phyloP scores from a whole-genome alignment of 1,140 invertebrate species.

The Chironomus tepperi region DNA sequence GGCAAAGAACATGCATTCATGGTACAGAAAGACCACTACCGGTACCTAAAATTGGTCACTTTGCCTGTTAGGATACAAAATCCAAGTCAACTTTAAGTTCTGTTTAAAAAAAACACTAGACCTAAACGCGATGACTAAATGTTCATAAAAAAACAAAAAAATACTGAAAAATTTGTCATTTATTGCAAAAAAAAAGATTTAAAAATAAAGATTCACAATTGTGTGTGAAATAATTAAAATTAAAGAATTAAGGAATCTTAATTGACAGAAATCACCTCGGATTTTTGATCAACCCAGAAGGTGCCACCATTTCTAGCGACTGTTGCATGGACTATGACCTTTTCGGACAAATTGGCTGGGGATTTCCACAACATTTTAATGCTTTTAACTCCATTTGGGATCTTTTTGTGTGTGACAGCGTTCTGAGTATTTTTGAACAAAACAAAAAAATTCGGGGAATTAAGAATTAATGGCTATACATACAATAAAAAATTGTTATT shows the following conservation, averaged over 20 bases:
- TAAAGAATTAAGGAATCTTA: background rate
- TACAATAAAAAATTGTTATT: background rate
- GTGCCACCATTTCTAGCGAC: constrained; percentile 39
- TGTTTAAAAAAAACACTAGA: too few relatives aligned
- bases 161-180: background rate
- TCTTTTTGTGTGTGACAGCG: constrained; percentile 38
- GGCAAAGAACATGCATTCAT: too few relatives aligned
- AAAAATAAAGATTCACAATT: background rate
- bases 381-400: constrained; percentile 31
- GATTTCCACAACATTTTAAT: constrained; percentile 36
- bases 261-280: background rate
- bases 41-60: too few relatives aligned
- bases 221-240: background rate
- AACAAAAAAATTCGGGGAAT: background rate
- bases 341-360: constrained; percentile 37
- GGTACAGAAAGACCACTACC: too few relatives aligned
- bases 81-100: too few relatives aligned
- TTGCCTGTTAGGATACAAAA: too few relatives aligned
- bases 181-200: background rate
- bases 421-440: constrained; percentile 29
- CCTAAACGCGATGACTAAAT: too few relatives aligned
- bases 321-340: constrained; percentile 39
- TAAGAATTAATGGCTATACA: background rate
- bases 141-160: too few relatives aligned
- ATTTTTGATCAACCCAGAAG: constrained; percentile 36